Conservation (phyloP, 2,797 vertebrate genomes). For the Anabacerthia variegaticeps region DNA sequence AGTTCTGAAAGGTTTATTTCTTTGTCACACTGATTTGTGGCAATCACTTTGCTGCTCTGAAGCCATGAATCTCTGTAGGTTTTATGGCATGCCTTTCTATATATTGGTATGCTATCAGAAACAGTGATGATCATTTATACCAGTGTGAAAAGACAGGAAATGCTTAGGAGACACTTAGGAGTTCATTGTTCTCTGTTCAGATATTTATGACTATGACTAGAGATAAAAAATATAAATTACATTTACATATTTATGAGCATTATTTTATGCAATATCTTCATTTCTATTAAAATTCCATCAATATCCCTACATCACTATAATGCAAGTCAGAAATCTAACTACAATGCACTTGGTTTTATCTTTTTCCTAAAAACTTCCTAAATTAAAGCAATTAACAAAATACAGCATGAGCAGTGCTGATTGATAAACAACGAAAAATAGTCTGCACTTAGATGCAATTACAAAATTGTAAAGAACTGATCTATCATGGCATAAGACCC, state of each 20-base stretch:
- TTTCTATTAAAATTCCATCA: background rate
- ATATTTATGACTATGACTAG: constrained; percentile 30
- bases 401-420: background rate
- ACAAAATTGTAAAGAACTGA: background rate
- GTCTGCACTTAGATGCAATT: background rate
- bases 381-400: background rate
- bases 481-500: background rate
- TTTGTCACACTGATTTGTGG: constrained; percentile 55
- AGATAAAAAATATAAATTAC: constrained; percentile 48
- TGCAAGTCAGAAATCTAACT: background rate
- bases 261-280: constrained; percentile 11
- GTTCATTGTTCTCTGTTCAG: constrained; percentile 20
- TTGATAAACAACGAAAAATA: background rate
- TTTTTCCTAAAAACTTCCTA: background rate
- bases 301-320: background rate
- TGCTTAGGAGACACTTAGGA: constrained; percentile 15
- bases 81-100: background rate
- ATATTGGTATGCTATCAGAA: background rate
- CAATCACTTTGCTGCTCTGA: constrained; percentile 21
- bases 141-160: background rate
- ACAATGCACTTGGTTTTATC: background rate
- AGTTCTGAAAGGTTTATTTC: constrained; percentile 29
- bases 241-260: constrained; percentile 46
- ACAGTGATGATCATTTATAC: background rate
- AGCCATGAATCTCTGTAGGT: constrained; percentile 7